phyloP scores from a whole-genome alignment of 2,797 vertebrate genomes.

The Hozukius guyotensis region DNA sequence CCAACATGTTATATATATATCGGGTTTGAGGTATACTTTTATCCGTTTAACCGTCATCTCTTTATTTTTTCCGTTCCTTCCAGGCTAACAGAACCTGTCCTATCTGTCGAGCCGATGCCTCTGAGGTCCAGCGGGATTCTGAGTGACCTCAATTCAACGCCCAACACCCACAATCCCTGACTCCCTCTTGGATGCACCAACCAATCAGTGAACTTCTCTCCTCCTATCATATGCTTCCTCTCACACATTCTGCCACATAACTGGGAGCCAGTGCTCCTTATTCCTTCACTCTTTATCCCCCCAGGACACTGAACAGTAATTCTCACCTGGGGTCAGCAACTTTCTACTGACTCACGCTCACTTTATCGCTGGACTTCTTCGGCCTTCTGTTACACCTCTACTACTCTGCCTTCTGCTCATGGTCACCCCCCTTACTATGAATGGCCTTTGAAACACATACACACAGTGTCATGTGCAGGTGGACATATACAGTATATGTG shows the following conservation, averaged over 20 bases:
- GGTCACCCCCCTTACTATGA: slow-evolving; percentile 38
- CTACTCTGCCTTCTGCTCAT: slow-evolving; percentile 55
- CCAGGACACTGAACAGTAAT: slow-evolving; percentile 22
- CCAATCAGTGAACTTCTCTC: slow-evolving; percentile 39
- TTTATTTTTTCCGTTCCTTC: slow-evolving; percentile 22
- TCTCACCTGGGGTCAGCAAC: slow-evolving; percentile 38
- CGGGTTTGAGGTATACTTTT: not conserved
- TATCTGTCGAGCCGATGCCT: slow-evolving; percentile 97
- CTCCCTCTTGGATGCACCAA: slow-evolving; percentile 54
- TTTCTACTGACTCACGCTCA: slow-evolving; percentile 36
- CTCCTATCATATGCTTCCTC: slow-evolving; percentile 9
- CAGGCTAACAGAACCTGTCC: slow-evolving; percentile 98
- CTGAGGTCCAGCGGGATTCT: slow-evolving; percentile 90
- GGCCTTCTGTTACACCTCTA: slow-evolving; percentile 24
- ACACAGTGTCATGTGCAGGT: slow-evolving; percentile 70
- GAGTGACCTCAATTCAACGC: slow-evolving; percentile 4
- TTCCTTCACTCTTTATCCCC: slow-evolving; percentile 17
- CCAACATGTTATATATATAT: not conserved
- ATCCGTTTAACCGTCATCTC: not conserved
- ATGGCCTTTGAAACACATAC: slow-evolving; percentile 65
- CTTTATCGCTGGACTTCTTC: slow-evolving; percentile 50
- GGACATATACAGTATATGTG: slow-evolving; percentile 36
- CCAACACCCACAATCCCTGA: not conserved
- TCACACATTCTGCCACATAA: slow-evolving; percentile 30
- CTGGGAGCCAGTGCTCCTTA: slow-evolving; percentile 55